Base-by-base conservation (phyloP, 2,888 invertebrate genomes). In the Branchipolynoe longqiensis region DNA sequence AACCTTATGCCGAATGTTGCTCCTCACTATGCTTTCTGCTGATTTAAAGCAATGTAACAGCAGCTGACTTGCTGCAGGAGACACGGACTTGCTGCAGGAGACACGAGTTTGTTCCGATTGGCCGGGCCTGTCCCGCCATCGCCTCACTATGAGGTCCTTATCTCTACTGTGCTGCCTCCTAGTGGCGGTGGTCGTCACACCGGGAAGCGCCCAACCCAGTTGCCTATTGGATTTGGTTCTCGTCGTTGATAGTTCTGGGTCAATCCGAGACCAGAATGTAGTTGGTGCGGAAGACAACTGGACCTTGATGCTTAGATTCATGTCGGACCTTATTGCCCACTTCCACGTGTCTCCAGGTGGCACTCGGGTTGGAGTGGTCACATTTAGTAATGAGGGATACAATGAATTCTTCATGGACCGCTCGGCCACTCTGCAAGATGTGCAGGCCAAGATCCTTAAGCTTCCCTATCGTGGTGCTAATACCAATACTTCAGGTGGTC, bases 401-500 rank as follows among this genome's bases (percentile, higher is more conserved):
- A 59, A 58, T 40, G 12, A 62, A 31, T 85, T 86, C 59, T 74
- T 58, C 56, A 41, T 86, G 73, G 28, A 69, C 25, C 36, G 33
- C 14, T 74, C 69, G 74, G 12, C 8, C 1, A 8, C 25, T 0
- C 38, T 1, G 31, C 22, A 8, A 4, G 69, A 62, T 12, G 25
- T 86, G 6, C 0, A 22, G 8, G 40, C 18, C 56, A 33, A 40
- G 22, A n/a, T 86, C 25, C 18, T 41, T 28, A 62, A n/a, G 41
- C 41, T 83, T 28, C 62, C 28, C 1, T 86, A 85, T 40, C 40
- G 83, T 31, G 85, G 85, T 25, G 83, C 78, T 18, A 59, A 41
- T 59, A 86, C 85, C 28, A 86, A 86, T 62, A 86, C 86, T 3
- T 18, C 59, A 0, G 78, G 59, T 0, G 86, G 85, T 12, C 31